A percentile compares a stretch with the other conserved stretches of the same genome.
phyloP scores from a whole-genome alignment of 2,888 invertebrate genomes.

The Cephus runcator region DNA sequence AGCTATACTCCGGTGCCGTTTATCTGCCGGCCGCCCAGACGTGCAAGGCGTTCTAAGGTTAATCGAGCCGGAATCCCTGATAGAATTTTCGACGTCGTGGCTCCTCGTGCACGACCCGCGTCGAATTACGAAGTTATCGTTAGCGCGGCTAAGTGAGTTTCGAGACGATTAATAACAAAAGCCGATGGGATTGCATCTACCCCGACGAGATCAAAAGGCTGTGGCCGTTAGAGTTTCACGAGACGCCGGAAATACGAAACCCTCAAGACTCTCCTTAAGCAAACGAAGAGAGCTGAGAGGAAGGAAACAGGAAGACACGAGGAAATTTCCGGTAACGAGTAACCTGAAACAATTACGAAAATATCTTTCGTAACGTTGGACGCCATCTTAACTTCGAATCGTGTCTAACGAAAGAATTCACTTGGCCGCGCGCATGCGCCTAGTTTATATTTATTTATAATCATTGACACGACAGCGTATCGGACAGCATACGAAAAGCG shows the following conservation, averaged over 20 bases:
- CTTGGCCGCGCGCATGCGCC: not conserved
- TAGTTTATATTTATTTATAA: slow-evolving; percentile 1
- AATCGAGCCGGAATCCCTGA: not conserved
- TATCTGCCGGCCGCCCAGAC: slow-evolving; percentile 75
- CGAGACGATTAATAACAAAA: not conserved
- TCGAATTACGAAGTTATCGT: not conserved
- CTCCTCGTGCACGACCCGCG: not conserved
- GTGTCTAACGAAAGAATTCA: not conserved
- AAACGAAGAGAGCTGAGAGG: not conserved
- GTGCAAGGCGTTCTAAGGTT: slow-evolving; percentile 72
- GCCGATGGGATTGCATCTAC: not conserved
- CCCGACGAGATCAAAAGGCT: not conserved
- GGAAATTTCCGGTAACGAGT: not conserved
- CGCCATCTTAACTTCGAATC: not conserved
- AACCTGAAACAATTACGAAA: not conserved
- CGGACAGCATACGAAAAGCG: not conserved
- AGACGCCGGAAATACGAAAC: not conserved
- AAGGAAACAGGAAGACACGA: not conserved
- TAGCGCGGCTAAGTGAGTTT: not conserved
- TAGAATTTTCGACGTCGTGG: not conserved
- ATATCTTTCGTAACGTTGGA: not conserved
- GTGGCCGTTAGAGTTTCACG: not conserved
- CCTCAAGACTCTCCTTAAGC: not conserved
- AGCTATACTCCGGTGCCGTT: slow-evolving; percentile 78
- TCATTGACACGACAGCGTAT: slow-evolving; percentile 1